Evolutionary conservation across 2,113 vertebrate genomes (phyloP).

Genomic region (Spilogale gracilis): DNA sequence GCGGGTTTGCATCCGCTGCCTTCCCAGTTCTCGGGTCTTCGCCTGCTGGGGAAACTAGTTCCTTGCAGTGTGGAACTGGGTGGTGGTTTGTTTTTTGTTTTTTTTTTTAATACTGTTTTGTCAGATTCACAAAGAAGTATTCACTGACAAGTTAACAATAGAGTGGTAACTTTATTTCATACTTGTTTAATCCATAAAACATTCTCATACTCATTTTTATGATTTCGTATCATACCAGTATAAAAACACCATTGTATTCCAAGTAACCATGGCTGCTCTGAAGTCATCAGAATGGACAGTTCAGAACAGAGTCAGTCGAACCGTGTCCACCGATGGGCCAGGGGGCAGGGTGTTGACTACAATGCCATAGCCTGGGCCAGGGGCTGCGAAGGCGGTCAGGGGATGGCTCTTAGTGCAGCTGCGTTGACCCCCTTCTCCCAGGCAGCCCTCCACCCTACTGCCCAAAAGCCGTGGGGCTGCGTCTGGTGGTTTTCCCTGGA

Average conservation of each 20-base stretch:
- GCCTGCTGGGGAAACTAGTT: not conserved
- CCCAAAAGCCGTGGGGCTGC: not conserved
- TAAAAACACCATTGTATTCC: not conserved
- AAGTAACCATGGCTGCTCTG: not conserved
- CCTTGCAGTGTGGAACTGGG: not conserved
- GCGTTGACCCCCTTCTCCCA: not conserved
- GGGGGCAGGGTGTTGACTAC: too few species aligned
- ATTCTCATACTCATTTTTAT: not conserved
- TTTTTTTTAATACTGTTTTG: not conserved
- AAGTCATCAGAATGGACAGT: not conserved
- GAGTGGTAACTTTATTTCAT: slow-evolving; percentile 7
- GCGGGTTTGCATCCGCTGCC: not conserved
- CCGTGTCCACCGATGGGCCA: too few species aligned
- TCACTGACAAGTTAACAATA: not conserved
- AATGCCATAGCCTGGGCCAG: not conserved
- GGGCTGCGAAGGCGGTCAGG: not conserved
- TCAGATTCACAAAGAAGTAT: not conserved
- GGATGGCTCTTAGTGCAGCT: not conserved
- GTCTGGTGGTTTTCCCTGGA: not conserved
- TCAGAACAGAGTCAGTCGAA: not conserved
- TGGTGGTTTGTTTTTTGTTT: not conserved
- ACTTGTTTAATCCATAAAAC: not conserved
- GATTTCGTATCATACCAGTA: not conserved
- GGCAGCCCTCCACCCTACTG: not conserved
- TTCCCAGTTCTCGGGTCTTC: not conserved